Evolutionary conservation across 2,797 vertebrate genomes (phyloP).

Genomic region (Danio choprae): DNA sequence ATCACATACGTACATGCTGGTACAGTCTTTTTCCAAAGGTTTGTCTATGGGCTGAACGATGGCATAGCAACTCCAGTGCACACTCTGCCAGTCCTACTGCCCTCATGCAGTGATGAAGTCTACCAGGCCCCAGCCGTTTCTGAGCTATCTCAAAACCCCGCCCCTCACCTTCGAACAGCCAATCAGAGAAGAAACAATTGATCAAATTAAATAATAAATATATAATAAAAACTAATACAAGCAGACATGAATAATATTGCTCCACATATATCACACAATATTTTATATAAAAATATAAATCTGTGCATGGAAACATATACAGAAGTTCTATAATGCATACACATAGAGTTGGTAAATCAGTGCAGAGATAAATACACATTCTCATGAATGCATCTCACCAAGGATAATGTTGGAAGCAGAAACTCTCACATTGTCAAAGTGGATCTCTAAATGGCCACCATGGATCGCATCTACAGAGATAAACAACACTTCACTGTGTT

Average conservation of each 20-base stretch:
- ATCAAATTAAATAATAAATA: no score
- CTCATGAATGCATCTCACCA: slow-evolving; percentile 75
- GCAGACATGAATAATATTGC: no score
- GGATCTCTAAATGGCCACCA: slow-evolving; percentile 94
- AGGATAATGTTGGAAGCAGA: slow-evolving; percentile 87
- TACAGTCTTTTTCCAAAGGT: slow-evolving; percentile 89
- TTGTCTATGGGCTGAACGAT: slow-evolving; percentile 76
- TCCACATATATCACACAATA: no score
- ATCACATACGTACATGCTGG: slow-evolving; percentile 80
- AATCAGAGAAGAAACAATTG: background rate
- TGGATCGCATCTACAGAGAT: slow-evolving; percentile 84
- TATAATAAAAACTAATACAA: no score
- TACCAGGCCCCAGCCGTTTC: slow-evolving; percentile 88
- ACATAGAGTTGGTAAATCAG: background rate
- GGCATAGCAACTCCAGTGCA: slow-evolving; percentile 87
- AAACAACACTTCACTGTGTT: background rate
- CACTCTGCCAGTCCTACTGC: slow-evolving; percentile 84
- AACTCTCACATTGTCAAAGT: slow-evolving; percentile 87
- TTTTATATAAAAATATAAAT: background rate
- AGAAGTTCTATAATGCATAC: background rate
- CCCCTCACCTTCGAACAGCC: slow-evolving; percentile 83
- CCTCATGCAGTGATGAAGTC: slow-evolving; percentile 96
- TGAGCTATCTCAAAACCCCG: slow-evolving; percentile 93
- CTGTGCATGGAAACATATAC: background rate
- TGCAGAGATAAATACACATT: background rate